These are phyloP conservation scores for Sebastes trivittatus DNA, from an alignment of 2,797 vertebrate species.

Conservation along the genomic window DNA sequence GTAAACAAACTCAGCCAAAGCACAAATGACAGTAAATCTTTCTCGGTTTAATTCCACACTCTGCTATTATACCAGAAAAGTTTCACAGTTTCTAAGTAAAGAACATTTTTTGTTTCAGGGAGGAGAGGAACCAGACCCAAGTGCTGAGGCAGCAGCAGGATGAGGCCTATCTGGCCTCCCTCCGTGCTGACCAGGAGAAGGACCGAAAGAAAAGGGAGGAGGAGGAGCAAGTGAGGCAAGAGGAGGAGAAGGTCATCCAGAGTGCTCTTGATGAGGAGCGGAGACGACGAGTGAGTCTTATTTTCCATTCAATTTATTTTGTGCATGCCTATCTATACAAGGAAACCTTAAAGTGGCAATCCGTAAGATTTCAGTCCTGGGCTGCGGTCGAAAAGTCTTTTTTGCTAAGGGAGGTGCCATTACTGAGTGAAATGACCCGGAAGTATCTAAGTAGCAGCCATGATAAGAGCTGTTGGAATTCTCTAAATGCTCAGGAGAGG, in stretches of 20 bases:
- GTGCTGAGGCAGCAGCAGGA: constrained; percentile 97
- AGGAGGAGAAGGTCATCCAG: constrained; percentile 93
- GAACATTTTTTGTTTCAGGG: constrained; percentile 76
- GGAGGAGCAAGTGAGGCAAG: constrained; percentile 89
- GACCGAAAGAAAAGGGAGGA: constrained; percentile 95
- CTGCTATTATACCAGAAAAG: not conserved
- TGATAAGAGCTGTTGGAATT: no score
- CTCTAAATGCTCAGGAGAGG: no score
- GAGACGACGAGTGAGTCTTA: constrained; percentile 85
- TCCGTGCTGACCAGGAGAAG: constrained; percentile 97
- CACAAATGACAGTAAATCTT: not conserved
- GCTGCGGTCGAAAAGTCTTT: no score
- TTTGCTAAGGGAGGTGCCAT: no score
- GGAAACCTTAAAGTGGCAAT: not conserved
- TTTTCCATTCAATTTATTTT: not conserved
- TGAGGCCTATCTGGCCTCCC: constrained; percentile 92
- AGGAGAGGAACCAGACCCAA: constrained; percentile 98
- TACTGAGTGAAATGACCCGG: no score
- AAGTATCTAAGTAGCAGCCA: no score
- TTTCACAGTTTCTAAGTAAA: not conserved
- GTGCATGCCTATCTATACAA: not conserved
- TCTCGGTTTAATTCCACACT: not conserved
- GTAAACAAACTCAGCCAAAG: no score
- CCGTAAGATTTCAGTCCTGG: not conserved
- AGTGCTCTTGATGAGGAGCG: constrained; percentile 92